These are phyloP conservation scores for Mormyrus lacerda DNA, from an alignment of 2,113 vertebrate genomes.

Conservation along the genomic window DNA sequence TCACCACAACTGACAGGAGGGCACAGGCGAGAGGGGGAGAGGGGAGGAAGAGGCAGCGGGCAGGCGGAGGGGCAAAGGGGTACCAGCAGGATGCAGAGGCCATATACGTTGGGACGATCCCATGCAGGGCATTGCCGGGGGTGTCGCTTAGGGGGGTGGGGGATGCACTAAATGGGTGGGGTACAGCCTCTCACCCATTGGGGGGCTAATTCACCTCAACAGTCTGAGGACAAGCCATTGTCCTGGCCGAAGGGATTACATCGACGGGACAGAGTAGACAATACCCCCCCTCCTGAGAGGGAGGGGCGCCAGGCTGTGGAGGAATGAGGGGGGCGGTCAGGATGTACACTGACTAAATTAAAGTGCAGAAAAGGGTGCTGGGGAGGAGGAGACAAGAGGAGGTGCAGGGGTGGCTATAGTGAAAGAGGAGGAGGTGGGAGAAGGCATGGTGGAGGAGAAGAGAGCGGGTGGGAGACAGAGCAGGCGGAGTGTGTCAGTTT, in stretches of 20 bases:
- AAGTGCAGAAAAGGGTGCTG: constrained; percentile 29
- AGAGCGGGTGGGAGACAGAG: constrained; percentile 32
- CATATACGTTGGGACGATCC: not conserved
- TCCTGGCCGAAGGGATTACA: constrained; percentile 67
- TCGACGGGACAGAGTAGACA: constrained; percentile 63
- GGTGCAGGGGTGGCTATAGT: not conserved
- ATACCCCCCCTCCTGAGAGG: constrained; percentile 60
- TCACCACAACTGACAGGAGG: not conserved
- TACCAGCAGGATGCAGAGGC: not conserved
- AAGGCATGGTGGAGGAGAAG: constrained; percentile 33
- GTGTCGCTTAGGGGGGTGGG: not conserved
- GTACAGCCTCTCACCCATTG: constrained; percentile 46
- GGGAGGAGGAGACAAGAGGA: constrained; percentile 22
- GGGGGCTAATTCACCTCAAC: constrained; percentile 62
- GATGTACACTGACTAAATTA: constrained; percentile 73
- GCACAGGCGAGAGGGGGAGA: not conserved
- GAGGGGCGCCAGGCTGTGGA: constrained; percentile 52
- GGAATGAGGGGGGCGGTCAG: constrained; percentile 64
- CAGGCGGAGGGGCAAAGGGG: not conserved
- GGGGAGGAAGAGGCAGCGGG: not conserved
- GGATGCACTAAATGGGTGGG: constrained; percentile 26
- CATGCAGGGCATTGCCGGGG: constrained; percentile 8
- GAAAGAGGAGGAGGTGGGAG: not conserved
- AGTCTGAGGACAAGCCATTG: constrained; percentile 56
- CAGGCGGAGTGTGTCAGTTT: not conserved